phyloP scores from a whole-genome alignment of 2,113 vertebrate species.

The Noctilio leporinus region DNA sequence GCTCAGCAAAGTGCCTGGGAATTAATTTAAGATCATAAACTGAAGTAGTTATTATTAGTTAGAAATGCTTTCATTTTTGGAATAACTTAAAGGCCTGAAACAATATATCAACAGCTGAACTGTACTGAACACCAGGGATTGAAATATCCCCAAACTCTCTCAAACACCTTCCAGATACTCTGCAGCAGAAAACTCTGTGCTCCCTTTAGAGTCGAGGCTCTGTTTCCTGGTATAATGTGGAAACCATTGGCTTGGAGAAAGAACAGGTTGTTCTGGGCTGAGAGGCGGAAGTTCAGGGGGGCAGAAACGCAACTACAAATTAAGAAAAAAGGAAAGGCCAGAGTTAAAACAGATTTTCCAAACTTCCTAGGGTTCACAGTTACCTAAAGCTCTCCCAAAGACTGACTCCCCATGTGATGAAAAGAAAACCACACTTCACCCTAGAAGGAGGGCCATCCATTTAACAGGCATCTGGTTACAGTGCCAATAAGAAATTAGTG shows the following conservation, averaged over 20 bases:
- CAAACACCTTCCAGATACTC: background rate
- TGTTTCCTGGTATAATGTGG: background rate
- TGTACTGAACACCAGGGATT: background rate
- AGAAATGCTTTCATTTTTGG: constrained; percentile 18
- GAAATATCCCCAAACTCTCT: background rate
- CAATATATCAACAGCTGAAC: background rate
- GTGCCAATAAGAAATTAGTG: background rate
- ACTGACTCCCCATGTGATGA: background rate
- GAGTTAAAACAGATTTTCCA: background rate
- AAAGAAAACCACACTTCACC: background rate
- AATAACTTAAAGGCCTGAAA: constrained; percentile 4
- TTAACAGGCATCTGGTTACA: background rate
- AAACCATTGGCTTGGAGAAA: background rate
- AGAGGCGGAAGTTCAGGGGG: background rate
- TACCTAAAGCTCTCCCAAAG: background rate
- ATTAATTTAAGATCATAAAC: background rate
- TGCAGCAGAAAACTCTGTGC: background rate
- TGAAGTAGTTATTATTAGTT: constrained; percentile 30
- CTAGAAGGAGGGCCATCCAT: background rate
- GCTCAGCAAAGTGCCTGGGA: background rate
- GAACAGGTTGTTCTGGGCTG: background rate
- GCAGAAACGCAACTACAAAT: background rate
- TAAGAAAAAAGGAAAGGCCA: background rate
- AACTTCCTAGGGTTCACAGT: background rate
- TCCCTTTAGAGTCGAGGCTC: background rate